A percentile compares a stretch with the other conserved stretches of the same genome.
Evolutionary conservation across 2,888 invertebrate genomes (phyloP).

Genomic region (Euplagia quadripunctaria): DNA sequence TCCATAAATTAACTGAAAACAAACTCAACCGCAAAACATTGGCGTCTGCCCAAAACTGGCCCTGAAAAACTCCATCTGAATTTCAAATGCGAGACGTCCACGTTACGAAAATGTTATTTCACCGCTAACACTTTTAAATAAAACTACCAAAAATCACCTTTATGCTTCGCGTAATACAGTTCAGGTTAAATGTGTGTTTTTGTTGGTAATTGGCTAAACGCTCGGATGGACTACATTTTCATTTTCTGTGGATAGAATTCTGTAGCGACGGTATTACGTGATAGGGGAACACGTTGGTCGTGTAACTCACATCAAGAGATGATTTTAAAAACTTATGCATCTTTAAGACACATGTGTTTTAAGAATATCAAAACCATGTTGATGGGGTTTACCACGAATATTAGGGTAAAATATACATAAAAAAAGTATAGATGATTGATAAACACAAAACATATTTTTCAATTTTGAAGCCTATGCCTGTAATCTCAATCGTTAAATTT

Average conservation of each 20-base stretch:
- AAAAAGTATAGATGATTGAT: too few relatives aligned
- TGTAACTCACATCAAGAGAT: constrained; percentile 24
- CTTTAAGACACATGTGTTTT: background rate
- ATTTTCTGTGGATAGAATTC: constrained; percentile 60
- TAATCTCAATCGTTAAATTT: background rate
- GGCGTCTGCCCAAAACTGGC: constrained; percentile 69
- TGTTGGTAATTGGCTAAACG: constrained; percentile 67
- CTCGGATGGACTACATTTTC: constrained; percentile 67
- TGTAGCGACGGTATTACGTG: constrained; percentile 49
- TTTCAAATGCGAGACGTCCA: constrained; percentile 69
- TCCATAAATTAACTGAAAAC: constrained; percentile 79
- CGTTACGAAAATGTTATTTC: constrained; percentile 63
- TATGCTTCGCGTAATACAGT: constrained; percentile 31
- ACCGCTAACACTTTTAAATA: constrained; percentile 43
- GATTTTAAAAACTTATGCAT: constrained; percentile 21
- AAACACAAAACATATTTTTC: too few relatives aligned
- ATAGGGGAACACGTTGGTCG: constrained; percentile 38
- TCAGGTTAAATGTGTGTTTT: constrained; percentile 29
- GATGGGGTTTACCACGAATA: too few relatives aligned
- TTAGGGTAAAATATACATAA: too few relatives aligned
- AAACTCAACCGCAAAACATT: constrained; percentile 70
- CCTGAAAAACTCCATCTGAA: constrained; percentile 73
- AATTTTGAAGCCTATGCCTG: too few relatives aligned
- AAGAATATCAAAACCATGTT: background rate
- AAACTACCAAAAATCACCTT: constrained; percentile 38